phyloP scores from a whole-genome alignment of 1,140 invertebrate genomes.

The Cyphomyrmex costatus region DNA sequence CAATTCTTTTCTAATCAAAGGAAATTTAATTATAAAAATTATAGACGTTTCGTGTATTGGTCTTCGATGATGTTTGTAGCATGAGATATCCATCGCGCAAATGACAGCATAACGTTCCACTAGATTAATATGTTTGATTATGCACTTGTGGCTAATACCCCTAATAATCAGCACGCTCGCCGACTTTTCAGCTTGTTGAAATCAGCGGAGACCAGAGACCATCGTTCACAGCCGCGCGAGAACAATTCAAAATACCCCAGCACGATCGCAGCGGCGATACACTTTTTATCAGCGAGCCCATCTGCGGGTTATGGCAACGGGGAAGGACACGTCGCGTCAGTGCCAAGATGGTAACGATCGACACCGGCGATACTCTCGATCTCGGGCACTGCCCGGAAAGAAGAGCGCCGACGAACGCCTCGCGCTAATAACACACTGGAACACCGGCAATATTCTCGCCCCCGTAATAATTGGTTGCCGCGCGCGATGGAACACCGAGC shows the following conservation, averaged over 20 bases:
- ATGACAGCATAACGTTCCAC: background rate
- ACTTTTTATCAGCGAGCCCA: slow-evolving; percentile 58
- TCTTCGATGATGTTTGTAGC: background rate
- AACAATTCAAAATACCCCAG: slow-evolving; percentile 52
- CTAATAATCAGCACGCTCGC: slow-evolving; percentile 24
- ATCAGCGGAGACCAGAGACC: slow-evolving; percentile 19
- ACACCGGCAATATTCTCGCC: slow-evolving; percentile 70
- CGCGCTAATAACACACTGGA: slow-evolving; percentile 72
- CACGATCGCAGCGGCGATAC: slow-evolving; percentile 52
- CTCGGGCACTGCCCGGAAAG: slow-evolving; percentile 63
- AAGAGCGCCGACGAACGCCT: slow-evolving; percentile 69
- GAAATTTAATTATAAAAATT: background rate
- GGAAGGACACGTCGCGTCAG: slow-evolving; percentile 52
- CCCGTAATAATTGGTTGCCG: slow-evolving; percentile 77
- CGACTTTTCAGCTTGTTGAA: slow-evolving; percentile 35
- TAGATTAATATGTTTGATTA: slow-evolving; percentile 26
- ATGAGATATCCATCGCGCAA: background rate
- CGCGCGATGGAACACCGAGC: slow-evolving; percentile 58
- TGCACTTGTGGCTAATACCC: background rate
- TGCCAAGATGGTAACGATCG: slow-evolving; percentile 68
- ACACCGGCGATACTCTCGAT: slow-evolving; percentile 69
- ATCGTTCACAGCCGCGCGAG: slow-evolving; percentile 38
- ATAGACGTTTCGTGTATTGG: background rate
- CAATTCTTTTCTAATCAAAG: background rate
- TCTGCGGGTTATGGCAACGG: slow-evolving; percentile 53